These are phyloP conservation scores for Pachycephus smyrnensis DNA, from an alignment of 2,888 invertebrate genomes.

Conservation along the genomic window DNA sequence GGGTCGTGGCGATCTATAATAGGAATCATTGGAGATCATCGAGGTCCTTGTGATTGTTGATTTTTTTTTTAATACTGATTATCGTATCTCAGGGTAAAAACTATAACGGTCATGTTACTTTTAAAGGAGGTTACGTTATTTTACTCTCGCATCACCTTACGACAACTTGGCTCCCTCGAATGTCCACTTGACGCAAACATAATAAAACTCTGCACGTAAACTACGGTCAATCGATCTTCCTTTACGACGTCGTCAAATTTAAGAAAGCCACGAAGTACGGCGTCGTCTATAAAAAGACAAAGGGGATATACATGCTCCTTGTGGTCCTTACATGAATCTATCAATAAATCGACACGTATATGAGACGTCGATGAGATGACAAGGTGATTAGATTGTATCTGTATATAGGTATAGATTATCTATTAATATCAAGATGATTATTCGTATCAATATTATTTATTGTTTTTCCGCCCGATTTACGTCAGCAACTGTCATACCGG, in stretches of 20 bases:
- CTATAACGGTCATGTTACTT: neutral
- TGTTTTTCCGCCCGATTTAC: neutral
- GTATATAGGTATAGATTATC: neutral
- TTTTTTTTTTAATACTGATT: neutral
- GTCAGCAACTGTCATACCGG: neutral
- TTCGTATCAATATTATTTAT: neutral
- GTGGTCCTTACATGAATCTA: neutral
- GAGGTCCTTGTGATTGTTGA: neutral
- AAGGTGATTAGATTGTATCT: neutral
- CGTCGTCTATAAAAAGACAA: neutral
- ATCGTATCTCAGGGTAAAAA: neutral
- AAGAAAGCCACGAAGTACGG: slow-evolving; percentile 9
- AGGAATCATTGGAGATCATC: neutral
- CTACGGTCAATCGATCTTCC: slow-evolving; percentile 29
- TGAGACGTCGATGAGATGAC: neutral
- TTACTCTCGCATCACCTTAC: neutral
- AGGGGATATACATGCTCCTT: neutral
- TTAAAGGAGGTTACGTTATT: neutral
- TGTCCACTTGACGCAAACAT: slow-evolving; percentile 30
- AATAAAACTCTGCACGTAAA: slow-evolving; percentile 37
- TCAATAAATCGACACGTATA: neutral
- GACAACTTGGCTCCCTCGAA: slow-evolving; percentile 14
- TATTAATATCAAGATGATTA: neutral
- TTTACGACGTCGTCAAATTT: slow-evolving; percentile 30
- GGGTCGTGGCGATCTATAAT: neutral